These are phyloP conservation scores for Nomada lathburiana DNA, from an alignment of 2,888 invertebrate genomes.

Conservation along the genomic window DNA sequence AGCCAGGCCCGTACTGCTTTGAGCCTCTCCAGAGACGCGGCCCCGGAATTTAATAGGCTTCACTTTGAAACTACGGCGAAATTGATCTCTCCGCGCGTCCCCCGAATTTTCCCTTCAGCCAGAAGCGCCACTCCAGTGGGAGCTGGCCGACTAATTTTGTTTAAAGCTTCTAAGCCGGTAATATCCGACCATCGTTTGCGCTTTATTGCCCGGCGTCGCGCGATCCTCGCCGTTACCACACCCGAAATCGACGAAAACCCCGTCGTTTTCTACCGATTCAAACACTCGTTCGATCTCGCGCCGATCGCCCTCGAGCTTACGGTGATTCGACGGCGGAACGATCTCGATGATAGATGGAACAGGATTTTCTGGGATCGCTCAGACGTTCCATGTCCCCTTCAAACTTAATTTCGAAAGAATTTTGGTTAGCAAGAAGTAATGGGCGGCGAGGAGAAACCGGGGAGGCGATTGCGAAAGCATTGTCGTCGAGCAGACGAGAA, in stretches of 20 bases:
- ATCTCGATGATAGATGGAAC: not conserved
- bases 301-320: not conserved
- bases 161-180: conserved; percentile 50
- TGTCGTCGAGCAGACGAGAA: not conserved
- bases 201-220: conserved; percentile 38
- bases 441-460: not conserved
- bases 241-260: not conserved
- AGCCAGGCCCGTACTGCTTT: conserved; percentile 64
- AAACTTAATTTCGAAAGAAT: not conserved
- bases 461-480: conserved; percentile 6
- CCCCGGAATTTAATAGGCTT: conserved; percentile 78
- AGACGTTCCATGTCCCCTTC: not conserved
- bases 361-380: conserved; percentile 2
- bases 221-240: conserved; percentile 35
- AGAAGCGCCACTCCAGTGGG: conserved; percentile 42
- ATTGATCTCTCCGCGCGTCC: conserved; percentile 71
- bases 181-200: conserved; percentile 53
- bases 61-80: conserved; percentile 77
- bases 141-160: conserved; percentile 60
- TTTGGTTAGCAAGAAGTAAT: not conserved
- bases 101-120: conserved; percentile 65
- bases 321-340: not conserved
- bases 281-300: conserved; percentile 14
- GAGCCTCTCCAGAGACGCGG: conserved; percentile 74
- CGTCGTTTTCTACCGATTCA: not conserved